Base-by-base conservation (phyloP, 2,797 vertebrate species). In the Cygnus olor region DNA sequence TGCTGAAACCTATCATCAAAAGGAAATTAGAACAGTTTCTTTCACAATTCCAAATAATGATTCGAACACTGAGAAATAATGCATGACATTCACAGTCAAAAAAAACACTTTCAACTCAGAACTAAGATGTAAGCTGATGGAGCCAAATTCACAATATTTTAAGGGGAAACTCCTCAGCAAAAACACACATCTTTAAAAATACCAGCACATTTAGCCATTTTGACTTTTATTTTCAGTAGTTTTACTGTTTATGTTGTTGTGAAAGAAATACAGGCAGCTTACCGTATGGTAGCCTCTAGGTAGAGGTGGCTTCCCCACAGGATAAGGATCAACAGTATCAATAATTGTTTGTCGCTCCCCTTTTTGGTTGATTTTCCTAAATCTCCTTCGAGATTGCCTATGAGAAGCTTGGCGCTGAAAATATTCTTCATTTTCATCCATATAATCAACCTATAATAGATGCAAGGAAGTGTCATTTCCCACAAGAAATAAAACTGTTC, bases 371-470 rank as follows among this genome's bases (percentile, higher is more conserved):
- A 99, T 99, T 98, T 99, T 99, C 64, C 99, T 98, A 97, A 99
- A 99, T 95, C 99, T 99, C 89, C 99, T 98, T 78, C 99, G 98
- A 91, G 99, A 99, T 94, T 99, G 99, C 94, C 99, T 98, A 96
- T 99, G 99, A 88, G 99, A 99, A 69, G 99, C 99, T 98, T 99
- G 99, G 27, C 99, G 98, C 95, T 99, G 99, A 92, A 99, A 99
- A 98, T 99, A 99, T 94, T 99, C 99, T 98, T 99, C 99, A 99
- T 99, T 99, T 98, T 99, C 99, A 98, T 99, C 99, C 99, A 99
- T 99, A 98, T 99, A 99, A 98, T 99, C 99, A 97, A 99, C 99
- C 99, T 99, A 97, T 61, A 97, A 94, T 3, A 90, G 65, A 89
- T 36, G 11, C 36, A 90, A 95, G 40, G 70, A 14, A 49, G 11